Percentiles rank a stretch among this genome's conserved stretches.
These are phyloP conservation scores for Engystomops pustulosus DNA, from an alignment of 2,113 vertebrate species.

Conservation along the genomic window DNA sequence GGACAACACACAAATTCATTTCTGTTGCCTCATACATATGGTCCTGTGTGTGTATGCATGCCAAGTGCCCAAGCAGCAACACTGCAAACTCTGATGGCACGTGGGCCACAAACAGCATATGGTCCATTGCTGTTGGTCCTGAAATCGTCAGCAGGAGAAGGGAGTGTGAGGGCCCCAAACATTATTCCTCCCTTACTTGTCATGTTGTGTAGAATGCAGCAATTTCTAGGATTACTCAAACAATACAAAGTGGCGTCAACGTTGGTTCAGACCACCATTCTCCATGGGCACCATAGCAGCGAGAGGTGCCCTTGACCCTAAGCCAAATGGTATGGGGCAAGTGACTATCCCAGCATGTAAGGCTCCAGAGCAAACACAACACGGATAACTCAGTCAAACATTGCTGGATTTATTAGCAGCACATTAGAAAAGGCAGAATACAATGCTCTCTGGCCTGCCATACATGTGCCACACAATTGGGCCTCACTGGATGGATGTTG, in stretches of 20 bases:
- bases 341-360: background rate
- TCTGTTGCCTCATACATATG: no score
- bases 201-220: background rate
- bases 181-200: background rate
- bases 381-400: background rate
- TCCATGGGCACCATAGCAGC: background rate
- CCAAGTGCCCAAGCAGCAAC: no score
- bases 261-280: background rate
- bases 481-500: background rate
- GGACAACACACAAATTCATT: no score
- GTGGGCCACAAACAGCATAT: no score
- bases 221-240: background rate
- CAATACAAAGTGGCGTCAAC: background rate
- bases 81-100: no score
- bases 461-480: background rate
- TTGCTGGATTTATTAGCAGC: background rate
- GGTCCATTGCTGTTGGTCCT: no score
- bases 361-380: conserved; percentile 1
- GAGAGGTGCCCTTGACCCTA: background rate
- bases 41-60: no score
- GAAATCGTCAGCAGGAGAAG: no score
- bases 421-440: background rate
- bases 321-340: background rate
- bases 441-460: conserved; percentile 3
- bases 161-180: no score